Percentiles rank a stretch among this genome's conserved stretches.
Conservation (phyloP, 2,888 invertebrate species). For the Drosophila rubida region DNA sequence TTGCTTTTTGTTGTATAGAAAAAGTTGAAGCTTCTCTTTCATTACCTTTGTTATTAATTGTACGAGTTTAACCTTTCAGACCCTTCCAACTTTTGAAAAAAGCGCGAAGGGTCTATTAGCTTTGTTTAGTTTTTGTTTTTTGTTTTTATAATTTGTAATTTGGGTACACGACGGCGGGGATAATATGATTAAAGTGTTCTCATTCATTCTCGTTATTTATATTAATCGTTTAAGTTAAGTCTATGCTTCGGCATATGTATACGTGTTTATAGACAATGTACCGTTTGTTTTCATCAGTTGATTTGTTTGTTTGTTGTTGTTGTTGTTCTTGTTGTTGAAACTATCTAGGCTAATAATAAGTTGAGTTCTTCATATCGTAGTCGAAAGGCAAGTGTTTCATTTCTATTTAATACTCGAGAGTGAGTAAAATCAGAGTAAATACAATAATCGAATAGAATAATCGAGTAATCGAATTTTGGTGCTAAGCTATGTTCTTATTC, state of each 20-base stretch:
- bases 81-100: not conserved
- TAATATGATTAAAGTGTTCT: slow-evolving; percentile 80
- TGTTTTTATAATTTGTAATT: slow-evolving; percentile 52
- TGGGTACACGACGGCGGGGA: slow-evolving; percentile 83
- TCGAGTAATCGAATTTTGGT: slow-evolving; percentile 25
- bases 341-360: slow-evolving; percentile 69
- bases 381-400: slow-evolving; percentile 66
- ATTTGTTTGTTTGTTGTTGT: slow-evolving; percentile 40
- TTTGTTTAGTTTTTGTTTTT: slow-evolving; percentile 47
- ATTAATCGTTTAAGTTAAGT: slow-evolving; percentile 38
- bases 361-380: slow-evolving; percentile 31
- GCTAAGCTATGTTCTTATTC: slow-evolving; percentile 37
- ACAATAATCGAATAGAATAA: slow-evolving; percentile 23
- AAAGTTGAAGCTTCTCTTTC: slow-evolving; percentile 63
- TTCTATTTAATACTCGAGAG: slow-evolving; percentile 26
- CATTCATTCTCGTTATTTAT: slow-evolving; percentile 5
- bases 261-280: slow-evolving; percentile 66
- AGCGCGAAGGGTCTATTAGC: not conserved
- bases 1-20: slow-evolving; percentile 52
- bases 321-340: slow-evolving; percentile 56
- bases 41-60: not conserved
- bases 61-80: slow-evolving; percentile 20
- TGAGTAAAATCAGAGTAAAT: slow-evolving; percentile 39
- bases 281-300: slow-evolving; percentile 33
- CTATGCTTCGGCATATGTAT: slow-evolving; percentile 43